A percentile compares a stretch with the other conserved stretches of the same genome.
Evolutionary conservation across 2,113 vertebrate genomes (phyloP).

Genomic region (Struthidea cinerea): DNA sequence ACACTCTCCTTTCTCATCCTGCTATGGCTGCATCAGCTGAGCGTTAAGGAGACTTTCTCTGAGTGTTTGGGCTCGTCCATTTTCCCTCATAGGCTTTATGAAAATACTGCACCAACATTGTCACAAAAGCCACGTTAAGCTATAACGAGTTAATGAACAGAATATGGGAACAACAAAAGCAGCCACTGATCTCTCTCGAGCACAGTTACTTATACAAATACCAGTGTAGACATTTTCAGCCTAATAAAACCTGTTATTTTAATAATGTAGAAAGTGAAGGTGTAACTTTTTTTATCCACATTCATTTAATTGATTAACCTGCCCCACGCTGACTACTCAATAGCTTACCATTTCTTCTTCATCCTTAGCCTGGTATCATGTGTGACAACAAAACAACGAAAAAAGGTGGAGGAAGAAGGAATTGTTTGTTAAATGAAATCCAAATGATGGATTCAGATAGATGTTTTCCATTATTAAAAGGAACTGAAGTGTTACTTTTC

Average conservation of each 20-base stretch:
- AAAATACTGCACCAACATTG: not conserved
- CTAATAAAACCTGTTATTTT: conserved; percentile 19
- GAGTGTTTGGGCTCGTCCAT: not conserved
- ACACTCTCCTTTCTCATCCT: not conserved
- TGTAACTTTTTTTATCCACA: not conserved
- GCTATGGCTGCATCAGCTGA: not conserved
- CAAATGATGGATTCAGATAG: not conserved
- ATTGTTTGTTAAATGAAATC: not conserved
- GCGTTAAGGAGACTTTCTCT: not conserved
- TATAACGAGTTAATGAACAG: not conserved
- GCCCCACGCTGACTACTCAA: not conserved
- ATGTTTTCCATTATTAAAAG: not conserved
- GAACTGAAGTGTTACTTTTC: not conserved
- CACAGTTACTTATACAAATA: not conserved
- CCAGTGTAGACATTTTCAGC: not conserved
- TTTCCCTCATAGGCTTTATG: not conserved
- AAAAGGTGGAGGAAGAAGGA: not conserved
- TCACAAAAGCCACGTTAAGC: not conserved
- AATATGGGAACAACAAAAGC: not conserved
- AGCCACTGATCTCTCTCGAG: not conserved
- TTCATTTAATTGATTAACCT: conserved; percentile 4
- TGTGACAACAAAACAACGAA: not conserved
- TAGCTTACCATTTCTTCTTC: not conserved
- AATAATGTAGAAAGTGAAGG: not conserved
- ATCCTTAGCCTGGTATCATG: not conserved